These are phyloP conservation scores for Pangasianodon hypophthalmus DNA, from an alignment of 2,113 vertebrate genomes.

Conservation along the genomic window DNA sequence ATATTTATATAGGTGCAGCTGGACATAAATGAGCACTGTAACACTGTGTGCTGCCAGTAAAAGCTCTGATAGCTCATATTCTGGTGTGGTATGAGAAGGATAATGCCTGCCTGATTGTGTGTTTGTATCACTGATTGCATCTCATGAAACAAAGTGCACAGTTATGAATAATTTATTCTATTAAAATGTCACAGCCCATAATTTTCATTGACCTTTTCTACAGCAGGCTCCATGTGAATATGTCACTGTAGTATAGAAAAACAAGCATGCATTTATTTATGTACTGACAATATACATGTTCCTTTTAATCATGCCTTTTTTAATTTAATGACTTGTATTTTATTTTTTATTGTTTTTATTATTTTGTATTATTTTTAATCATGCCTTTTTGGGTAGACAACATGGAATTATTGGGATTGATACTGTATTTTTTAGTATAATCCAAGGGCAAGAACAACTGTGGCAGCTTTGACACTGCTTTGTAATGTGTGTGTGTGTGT, in stretches of 20 bases:
- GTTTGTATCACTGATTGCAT: conserved; percentile 11
- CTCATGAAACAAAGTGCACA: conserved; percentile 30
- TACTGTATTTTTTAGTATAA: conserved; percentile 27
- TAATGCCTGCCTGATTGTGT: conserved; percentile 15
- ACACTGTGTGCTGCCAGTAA: not conserved
- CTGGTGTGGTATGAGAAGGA: not conserved
- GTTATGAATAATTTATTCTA: conserved; percentile 24
- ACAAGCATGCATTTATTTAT: conserved; percentile 76
- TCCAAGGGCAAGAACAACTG: conserved; percentile 72
- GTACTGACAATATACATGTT: conserved; percentile 64
- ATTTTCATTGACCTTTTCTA: conserved; percentile 9
- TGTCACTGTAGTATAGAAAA: conserved; percentile 71
- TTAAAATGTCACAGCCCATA: conserved; percentile 14
- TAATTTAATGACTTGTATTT: conserved; percentile 55
- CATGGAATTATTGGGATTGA: conserved; percentile 62
- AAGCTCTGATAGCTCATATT: not conserved
- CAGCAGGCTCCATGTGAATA: conserved; percentile 15
- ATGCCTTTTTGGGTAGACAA: conserved; percentile 61
- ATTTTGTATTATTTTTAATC: not conserved
- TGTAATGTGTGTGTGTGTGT: not conserved
- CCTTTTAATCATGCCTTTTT: not conserved
- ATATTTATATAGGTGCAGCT: not conserved
- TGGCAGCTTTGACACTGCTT: conserved; percentile 64
- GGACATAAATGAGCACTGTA: not conserved
- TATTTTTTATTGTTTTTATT: conserved; percentile 62